Evolutionary conservation across 2,797 vertebrate genomes (phyloP), one percentile per base, ranked within the genome.

Genomic region (Heteromormyrus szaboi): DNA sequence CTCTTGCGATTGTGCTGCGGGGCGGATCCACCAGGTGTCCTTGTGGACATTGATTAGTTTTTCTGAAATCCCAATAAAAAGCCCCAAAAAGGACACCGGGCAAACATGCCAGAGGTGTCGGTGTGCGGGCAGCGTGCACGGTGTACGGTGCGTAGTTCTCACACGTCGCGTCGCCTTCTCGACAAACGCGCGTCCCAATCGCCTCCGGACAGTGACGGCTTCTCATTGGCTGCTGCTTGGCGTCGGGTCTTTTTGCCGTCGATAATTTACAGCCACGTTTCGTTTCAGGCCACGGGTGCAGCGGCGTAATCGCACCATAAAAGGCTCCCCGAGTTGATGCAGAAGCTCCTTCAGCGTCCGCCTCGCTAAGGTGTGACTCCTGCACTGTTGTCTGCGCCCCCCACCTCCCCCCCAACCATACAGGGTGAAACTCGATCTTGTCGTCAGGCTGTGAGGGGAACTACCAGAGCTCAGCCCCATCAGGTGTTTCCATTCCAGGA

Each of bases 331-430:
- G 79, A 92, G 89, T 88, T 90, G 90, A 92, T 88, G 91, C 93
- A 93, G 89, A 91, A 91, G 90, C 90, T 95, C 86, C 89, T 65
- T 91, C 89, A 86, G 92, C 93, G 88, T 92, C 91, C 94, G 92
- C 92, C 91, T 91, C 6, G 93, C 94, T 94, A 94, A 93, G 93
- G 93, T 94, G 94, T 96, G 93, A 94, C 93, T 96, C 95, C 95
- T 93, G 92, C 3, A 33, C 9, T 29, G 93, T 95, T 93, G 94
- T 92, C 88, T 25, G 84, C 81, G 88, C 91, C 89, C 89, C 91
- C 92, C 89, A 9, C 9, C 68, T 87, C 14, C n/a, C 9, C 89
- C 37, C 89, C 65, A 89, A 86, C 4, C 50, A 88, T 51, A 1
- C 92, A 93, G 92, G 88, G 85, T 91, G 91, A 94, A 94, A 50